A percentile compares a stretch with the other conserved stretches of the same genome.
These are phyloP conservation scores for Tetragnatha versicolor DNA, from an alignment of 1,140 invertebrate species.

Conservation along the genomic window DNA sequence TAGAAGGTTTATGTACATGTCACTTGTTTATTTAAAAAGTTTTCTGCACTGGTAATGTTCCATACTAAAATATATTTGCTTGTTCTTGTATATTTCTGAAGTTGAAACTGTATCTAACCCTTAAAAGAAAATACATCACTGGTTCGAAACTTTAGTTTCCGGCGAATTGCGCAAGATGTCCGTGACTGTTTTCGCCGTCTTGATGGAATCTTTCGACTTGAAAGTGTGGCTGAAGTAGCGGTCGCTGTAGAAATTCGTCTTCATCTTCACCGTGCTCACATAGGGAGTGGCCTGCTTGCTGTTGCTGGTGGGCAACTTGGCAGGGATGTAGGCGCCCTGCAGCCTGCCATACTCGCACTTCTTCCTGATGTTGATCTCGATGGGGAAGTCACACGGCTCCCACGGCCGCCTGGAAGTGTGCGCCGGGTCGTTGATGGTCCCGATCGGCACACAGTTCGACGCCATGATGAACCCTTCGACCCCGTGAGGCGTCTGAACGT, in stretches of 20 bases:
- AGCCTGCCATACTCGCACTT: conserved; percentile 4
- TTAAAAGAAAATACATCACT: no score
- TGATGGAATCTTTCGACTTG: conserved; percentile 49
- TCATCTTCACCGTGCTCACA: conserved; percentile 39
- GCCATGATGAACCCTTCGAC: conserved; percentile 73
- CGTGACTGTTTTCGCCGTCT: conserved; percentile 47
- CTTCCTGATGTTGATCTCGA: conserved; percentile 5
- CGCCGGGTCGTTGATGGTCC: conserved; percentile 62
- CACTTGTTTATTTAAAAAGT: no score
- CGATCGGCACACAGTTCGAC: conserved; percentile 75
- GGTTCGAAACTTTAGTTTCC: conserved; percentile 34
- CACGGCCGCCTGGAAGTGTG: conserved; percentile 26
- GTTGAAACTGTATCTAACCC: no score
- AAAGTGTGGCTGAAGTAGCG: conserved; percentile 47
- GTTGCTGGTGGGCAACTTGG: conserved; percentile 4
- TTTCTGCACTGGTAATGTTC: no score
- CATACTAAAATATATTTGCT: no score
- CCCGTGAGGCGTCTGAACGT: conserved; percentile 81
- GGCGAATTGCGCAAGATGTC: conserved; percentile 46
- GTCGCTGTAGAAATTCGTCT: conserved; percentile 39
- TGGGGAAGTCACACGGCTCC: conserved; percentile 50
- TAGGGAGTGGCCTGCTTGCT: conserved; percentile 4
- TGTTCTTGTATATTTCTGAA: no score
- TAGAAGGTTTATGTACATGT: no score
- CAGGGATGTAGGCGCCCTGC: background rate